These are phyloP conservation scores for Saxicola maurus DNA, from an alignment of 2,797 vertebrate species.

Conservation along the genomic window DNA sequence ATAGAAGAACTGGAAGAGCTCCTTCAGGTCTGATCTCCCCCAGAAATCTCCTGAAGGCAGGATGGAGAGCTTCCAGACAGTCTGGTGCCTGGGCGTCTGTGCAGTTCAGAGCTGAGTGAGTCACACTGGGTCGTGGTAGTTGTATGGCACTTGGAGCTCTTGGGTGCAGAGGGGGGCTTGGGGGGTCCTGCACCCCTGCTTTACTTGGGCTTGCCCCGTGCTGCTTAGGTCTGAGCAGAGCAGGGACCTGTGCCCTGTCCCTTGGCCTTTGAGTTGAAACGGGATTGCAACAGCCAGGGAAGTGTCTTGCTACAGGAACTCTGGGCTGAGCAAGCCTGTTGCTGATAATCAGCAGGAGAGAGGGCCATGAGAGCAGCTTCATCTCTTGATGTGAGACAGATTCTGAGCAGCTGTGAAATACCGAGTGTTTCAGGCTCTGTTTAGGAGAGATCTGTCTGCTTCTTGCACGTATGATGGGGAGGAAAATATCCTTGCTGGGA, in stretches of 20 bases:
- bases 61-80: slow-evolving; percentile 3
- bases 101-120: not conserved
- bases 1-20: slow-evolving; percentile 3
- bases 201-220: not conserved
- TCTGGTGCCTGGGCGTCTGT: not conserved
- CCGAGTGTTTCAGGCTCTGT: not conserved
- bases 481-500: slow-evolving; percentile 3
- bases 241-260: not conserved
- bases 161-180: not conserved
- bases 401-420: not conserved
- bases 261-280: not conserved
- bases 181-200: not conserved
- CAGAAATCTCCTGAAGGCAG: not conserved
- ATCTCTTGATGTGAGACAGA: not conserved
- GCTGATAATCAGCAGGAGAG: not conserved
- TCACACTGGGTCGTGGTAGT: not conserved
- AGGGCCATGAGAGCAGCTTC: not conserved
- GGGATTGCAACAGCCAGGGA: not conserved
- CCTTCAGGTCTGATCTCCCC: not conserved
- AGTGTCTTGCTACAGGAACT: not conserved
- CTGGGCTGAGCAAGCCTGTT: not conserved
- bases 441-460: not conserved
- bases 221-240: not conserved
- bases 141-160: not conserved
- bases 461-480: not conserved